Evolutionary conservation across 1,140 invertebrate species (phyloP).

Genomic region (Drosophila quadrilineata): DNA sequence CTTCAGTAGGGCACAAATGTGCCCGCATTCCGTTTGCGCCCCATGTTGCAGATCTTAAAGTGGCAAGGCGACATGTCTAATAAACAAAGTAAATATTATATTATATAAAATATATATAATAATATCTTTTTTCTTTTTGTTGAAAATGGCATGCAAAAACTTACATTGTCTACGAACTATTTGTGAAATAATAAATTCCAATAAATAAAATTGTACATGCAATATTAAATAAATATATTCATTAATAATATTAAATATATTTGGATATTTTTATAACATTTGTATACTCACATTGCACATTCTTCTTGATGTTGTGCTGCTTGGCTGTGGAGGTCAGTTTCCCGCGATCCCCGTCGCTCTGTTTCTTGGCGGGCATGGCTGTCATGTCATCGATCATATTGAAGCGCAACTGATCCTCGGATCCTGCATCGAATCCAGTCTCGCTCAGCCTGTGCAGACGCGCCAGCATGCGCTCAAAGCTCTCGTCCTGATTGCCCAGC

Average conservation of each 20-base stretch:
- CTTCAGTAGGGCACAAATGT: conserved; percentile 40
- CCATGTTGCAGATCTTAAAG: conserved; percentile 79
- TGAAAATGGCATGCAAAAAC: conserved; percentile 54
- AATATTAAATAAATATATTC: background rate
- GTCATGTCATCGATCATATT: conserved; percentile 41
- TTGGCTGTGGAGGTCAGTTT: conserved; percentile 30
- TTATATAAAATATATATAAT: background rate
- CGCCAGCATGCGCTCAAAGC: conserved; percentile 46
- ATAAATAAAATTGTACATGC: conserved; percentile 17
- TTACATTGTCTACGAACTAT: conserved; percentile 80
- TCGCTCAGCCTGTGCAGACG: conserved; percentile 54
- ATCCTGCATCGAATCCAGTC: conserved; percentile 6
- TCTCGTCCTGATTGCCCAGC: conserved; percentile 24
- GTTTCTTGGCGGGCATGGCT: conserved; percentile 48
- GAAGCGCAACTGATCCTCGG: conserved; percentile 24
- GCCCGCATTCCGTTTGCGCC: conserved; percentile 67
- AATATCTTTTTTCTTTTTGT: background rate
- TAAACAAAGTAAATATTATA: background rate
- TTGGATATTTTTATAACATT: background rate
- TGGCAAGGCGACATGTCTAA: conserved; percentile 76
- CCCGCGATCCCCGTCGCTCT: background rate
- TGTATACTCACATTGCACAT: conserved; percentile 74
- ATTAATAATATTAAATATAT: background rate
- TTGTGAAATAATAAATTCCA: conserved; percentile 36
- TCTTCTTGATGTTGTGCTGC: conserved; percentile 72